Evolutionary conservation across 2,888 invertebrate species (phyloP), one percentile per base, ranked within the genome.

Genomic region (Idaea dimidiata): DNA sequence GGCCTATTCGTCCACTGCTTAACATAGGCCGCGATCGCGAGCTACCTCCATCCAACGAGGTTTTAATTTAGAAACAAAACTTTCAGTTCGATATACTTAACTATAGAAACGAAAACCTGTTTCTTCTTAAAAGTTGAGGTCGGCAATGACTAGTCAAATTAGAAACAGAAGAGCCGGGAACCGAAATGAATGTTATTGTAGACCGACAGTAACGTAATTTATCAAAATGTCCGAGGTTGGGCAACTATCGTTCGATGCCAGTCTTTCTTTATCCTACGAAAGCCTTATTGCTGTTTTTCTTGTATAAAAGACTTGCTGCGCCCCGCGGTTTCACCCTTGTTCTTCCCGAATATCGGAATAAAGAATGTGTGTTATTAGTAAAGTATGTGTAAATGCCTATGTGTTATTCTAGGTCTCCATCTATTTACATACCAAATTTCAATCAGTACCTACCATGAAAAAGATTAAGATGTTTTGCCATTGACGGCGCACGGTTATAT

Each of bases 161-260:
- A 79, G 80, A 85, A 88, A 84, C 78, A 83, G 76, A 77, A 81
- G 81, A 77, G 74, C 76, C 77, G 72, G 74, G 73, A 74, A 76
- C 76, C 72, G 77, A 76, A 86, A 86, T 80, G 76, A 84, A 85
- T 85, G 84, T 84, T 87, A 88, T 88, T 88, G 84, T 86, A 79
- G 76, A 79, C 76, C 79, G 76, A 81, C 80, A 81, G 84, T 84
- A 85, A 89, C 91, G 84, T 84, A 85, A 89, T 91, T 89, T 88
- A 89, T 90, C 89, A 91, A 89, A 88, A 86, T 74, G 87, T 88
- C 87, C 73, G 76, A 73, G 66, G 72, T 71, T 68, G 63, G 71
- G 72, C 69, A 75, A 77, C 79, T 76, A 79, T 76, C 73, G 75
- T 66, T 69, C 73, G 71, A 74, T 66, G 64, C 73, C 66, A 69